Evolutionary conservation across 2,113 vertebrate genomes (phyloP).

Genomic region (Grammomys dolichurus): DNA sequence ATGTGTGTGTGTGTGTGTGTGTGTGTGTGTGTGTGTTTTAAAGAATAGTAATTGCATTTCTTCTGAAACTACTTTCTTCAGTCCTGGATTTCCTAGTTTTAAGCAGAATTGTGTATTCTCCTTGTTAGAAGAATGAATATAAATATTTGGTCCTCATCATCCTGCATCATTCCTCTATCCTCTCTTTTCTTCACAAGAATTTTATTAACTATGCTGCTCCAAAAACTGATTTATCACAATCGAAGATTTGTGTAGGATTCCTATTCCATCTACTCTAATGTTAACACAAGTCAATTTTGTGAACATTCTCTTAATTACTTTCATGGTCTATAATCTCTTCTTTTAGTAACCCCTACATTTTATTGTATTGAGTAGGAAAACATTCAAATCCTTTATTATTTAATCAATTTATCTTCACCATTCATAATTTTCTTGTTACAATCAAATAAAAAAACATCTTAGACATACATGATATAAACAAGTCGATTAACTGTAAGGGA

Average conservation of each 20-base stretch:
- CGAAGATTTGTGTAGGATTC: neutral
- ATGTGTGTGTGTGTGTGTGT: neutral
- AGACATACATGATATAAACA: neutral
- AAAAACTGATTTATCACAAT: neutral
- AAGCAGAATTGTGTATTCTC: slow-evolving; percentile 22
- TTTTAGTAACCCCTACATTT: neutral
- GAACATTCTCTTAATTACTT: neutral
- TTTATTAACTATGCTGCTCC: neutral
- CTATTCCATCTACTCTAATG: neutral
- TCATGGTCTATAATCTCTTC: neutral
- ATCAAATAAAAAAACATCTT: slow-evolving; percentile 29
- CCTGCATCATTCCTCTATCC: neutral
- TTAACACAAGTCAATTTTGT: neutral
- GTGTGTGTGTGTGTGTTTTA: neutral
- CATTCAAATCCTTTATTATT: neutral
- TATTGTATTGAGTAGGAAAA: neutral
- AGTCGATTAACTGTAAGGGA: neutral
- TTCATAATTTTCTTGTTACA: slow-evolving; percentile 7
- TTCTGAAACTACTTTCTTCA: neutral
- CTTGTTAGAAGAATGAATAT: neutral
- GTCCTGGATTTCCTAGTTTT: neutral
- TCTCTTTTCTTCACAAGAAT: neutral
- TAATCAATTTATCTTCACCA: neutral
- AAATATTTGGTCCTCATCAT: neutral
- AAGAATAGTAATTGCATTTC: neutral